A percentile compares a stretch with the other conserved stretches of the same genome.
These are phyloP conservation scores for Mesorhabditis spiculigera DNA, from an alignment of 2,888 invertebrate genomes.

Conservation along the genomic window DNA sequence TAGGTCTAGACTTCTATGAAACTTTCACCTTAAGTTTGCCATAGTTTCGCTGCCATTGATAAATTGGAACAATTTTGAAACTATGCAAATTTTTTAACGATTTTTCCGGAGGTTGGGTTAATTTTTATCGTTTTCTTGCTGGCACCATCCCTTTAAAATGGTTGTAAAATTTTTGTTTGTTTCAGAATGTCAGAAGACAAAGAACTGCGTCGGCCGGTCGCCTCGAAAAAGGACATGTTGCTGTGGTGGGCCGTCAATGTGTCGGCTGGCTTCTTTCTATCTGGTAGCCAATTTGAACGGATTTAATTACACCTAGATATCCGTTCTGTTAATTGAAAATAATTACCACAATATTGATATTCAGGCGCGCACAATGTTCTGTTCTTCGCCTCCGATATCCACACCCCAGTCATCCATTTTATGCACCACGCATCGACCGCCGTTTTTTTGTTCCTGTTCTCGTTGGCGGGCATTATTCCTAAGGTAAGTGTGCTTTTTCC, in stretches of 20 bases:
- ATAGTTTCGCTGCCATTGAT: no score
- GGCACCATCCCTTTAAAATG: no score
- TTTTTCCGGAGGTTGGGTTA: no score
- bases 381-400: slow-evolving; percentile 50
- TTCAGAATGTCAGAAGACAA: not conserved
- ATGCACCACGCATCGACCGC: slow-evolving; percentile 45
- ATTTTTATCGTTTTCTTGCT: no score
- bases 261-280: not conserved
- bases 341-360: slow-evolving; percentile 9
- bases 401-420: slow-evolving; percentile 46
- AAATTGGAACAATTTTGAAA: no score
- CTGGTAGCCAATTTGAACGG: not conserved
- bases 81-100: no score
- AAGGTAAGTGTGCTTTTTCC: not conserved
- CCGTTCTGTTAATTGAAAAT: no score
- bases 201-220: not conserved
- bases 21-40: no score
- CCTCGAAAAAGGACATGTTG: not conserved
- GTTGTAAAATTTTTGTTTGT: not conserved
- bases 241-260: not conserved
- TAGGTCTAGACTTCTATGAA: no score
- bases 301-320: not conserved
- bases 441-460: slow-evolving; percentile 25
- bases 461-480: slow-evolving; percentile 20
- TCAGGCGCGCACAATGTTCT: slow-evolving; percentile 55